A percentile compares a stretch with the other conserved stretches of the same genome.
phyloP scores from a whole-genome alignment of 2,113 vertebrate genomes.

The Ciconia boyciana region DNA sequence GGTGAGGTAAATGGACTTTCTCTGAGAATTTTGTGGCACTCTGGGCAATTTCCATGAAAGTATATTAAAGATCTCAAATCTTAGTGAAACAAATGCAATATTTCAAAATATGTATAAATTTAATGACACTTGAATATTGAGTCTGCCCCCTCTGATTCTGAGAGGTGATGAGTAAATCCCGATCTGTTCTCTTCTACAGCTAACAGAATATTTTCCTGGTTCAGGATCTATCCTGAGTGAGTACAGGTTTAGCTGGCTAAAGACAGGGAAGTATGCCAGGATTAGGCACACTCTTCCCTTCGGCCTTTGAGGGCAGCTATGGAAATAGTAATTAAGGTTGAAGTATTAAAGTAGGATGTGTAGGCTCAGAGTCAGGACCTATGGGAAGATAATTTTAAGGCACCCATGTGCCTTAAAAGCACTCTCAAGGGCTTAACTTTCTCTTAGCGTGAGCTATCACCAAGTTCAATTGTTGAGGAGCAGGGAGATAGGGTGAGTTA shows the following conservation, averaged over 20 bases:
- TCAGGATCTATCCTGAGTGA: background rate
- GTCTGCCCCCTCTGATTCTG: background rate
- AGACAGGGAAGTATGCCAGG: background rate
- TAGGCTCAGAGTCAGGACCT: background rate
- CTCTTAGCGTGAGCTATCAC: background rate
- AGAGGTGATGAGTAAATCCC: background rate
- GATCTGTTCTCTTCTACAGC: background rate
- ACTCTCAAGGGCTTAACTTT: background rate
- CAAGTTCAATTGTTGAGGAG: background rate
- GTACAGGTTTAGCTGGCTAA: background rate
- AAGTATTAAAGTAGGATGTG: background rate
- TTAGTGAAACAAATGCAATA: background rate
- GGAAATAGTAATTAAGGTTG: background rate
- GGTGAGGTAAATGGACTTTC: background rate
- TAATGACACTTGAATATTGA: background rate
- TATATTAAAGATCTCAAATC: background rate
- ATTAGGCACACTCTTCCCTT: background rate
- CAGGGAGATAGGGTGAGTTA: background rate
- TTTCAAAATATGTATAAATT: background rate
- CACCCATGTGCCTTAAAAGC: background rate
- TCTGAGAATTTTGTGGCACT: background rate
- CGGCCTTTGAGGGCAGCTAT: background rate
- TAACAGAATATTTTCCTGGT: background rate
- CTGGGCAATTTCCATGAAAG: background rate
- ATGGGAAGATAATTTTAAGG: background rate